Evolutionary conservation across 2,797 vertebrate species (phyloP), one percentile per base, ranked within the genome.

Genomic region (Etheostoma nigrum): DNA sequence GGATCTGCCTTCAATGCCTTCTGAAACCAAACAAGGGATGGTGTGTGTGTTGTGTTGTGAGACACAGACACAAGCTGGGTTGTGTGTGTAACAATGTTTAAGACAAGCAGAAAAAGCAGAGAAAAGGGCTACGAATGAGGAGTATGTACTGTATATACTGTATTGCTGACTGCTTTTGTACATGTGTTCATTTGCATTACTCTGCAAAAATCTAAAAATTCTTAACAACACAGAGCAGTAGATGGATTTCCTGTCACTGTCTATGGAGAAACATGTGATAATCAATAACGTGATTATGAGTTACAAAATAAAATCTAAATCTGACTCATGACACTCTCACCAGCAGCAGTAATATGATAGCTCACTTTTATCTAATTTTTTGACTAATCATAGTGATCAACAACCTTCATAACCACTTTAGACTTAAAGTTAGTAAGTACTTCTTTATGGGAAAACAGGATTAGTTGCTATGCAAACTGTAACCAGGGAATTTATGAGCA

Each of bases 21-120:
- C 94, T 93, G 92, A 93, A 91, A 93, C 88, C 89, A 89, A 89
- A 95, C 93, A 95, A 94, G 94, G 92, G 93, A 89, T 18, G 70
- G 53, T 54, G 25, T 54, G 48, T 67, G 66, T 65, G 71, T 53
- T 6, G 72, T 30, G 30, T 6, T 30, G 30, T 30, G 30, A 30
- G 30, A 45, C 63, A 33, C 55, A 74, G 68, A 40, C 64, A 36
- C 60, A 76, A 60, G 36, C 36, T 40, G 47, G 73, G 64, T 53
- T 75, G 74, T 70, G 74, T 70, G 80, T 78, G 82, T 78, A 67
- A 61, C 63, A 78, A 81, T 80, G 78, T 86, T 82, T 82, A 85
- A 88, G 74, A 85, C 3, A 59, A 87, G 79, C 55, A 89, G 78
- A 69, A 68, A 86, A 78, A 84, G 86, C 60, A 81, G 74, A 47